These are phyloP conservation scores for Ceratina australensis DNA, from an alignment of 1,140 invertebrate genomes.

Conservation along the genomic window DNA sequence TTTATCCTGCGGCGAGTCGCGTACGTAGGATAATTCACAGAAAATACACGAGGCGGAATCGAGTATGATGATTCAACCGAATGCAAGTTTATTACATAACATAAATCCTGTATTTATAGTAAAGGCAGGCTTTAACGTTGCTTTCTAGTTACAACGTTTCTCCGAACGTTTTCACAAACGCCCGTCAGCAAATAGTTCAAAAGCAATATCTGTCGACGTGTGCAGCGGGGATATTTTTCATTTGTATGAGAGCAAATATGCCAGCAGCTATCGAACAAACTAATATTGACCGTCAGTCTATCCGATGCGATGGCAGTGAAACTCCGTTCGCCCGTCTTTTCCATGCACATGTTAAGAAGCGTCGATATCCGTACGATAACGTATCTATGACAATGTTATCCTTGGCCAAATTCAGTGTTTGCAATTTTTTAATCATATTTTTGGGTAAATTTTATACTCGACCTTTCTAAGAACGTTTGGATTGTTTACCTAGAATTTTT, in stretches of 20 bases:
- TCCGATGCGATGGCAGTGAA: conserved; percentile 8
- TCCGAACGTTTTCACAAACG: background rate
- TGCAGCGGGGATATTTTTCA: conserved; percentile 37
- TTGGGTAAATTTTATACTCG: too few species aligned
- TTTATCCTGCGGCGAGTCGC: background rate
- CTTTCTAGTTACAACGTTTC: background rate
- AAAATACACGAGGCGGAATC: background rate
- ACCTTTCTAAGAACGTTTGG: too few species aligned
- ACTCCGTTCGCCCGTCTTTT: conserved; percentile 25
- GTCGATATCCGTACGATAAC: background rate
- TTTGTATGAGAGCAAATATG: conserved; percentile 38
- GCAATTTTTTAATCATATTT: too few species aligned
- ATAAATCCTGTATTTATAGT: too few species aligned
- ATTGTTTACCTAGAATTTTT: too few species aligned
- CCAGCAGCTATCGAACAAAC: conserved; percentile 39
- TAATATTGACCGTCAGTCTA: conserved; percentile 51
- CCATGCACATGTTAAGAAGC: background rate
- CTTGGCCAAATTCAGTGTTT: background rate
- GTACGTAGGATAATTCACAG: background rate
- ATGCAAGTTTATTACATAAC: too few species aligned
- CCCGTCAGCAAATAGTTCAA: background rate
- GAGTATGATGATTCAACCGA: too few species aligned
- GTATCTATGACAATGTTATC: background rate
- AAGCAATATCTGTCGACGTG: conserved; percentile 20
- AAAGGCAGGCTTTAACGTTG: too few species aligned